Base-by-base conservation (phyloP, 2,113 vertebrate species). In the Odobenus rosmarus region DNA sequence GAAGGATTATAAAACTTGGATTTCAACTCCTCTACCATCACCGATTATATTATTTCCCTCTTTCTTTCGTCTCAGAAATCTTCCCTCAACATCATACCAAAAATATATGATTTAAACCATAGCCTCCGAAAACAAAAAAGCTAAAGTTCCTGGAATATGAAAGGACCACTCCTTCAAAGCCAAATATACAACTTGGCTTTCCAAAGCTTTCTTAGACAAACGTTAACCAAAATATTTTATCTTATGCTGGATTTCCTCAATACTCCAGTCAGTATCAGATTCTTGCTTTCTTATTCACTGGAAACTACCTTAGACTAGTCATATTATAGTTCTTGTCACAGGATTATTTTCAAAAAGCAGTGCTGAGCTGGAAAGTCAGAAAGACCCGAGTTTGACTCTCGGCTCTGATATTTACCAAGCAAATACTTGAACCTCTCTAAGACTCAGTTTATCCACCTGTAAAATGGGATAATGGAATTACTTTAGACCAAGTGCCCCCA, bases 251-350 rank as follows among this genome's bases (percentile, higher is more conserved):
- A 72, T 92, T 97, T 90, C 90, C 74, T 97, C 74, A 96, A n/a
- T 90, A 88, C 21, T 71, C 83, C 36, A 0, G 3, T 96, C 87
- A 42, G 49, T 81, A 92, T 88, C 90, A 91, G 85, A 95, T 97
- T 96, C 94, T 94, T 95, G 31, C 55, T 83, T 69, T 96, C 94
- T 97, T 98, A 94, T 94, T 97, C 97, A 96, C 72, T 96, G 93
- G 93, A 92, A 96, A 96, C 88, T 86, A 95, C 55, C 90, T 19
- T 77, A 59, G 15, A 61, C 87, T 59, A 24, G 72, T 62, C 69
- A 64, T 57, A 49, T 57, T 82, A 24, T 53, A 51, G 12, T 94
- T 92, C 42, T 96, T 55, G 46, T 69, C 94, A 94, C 23, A 55
- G 92, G 88, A 92, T 84, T 59, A 57, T 88, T 97, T 77, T 94